A percentile compares a stretch with the other conserved stretches of the same genome.
These are phyloP conservation scores for Kryptopterus vitreolus DNA, from an alignment of 2,797 vertebrate species.

Conservation along the genomic window DNA sequence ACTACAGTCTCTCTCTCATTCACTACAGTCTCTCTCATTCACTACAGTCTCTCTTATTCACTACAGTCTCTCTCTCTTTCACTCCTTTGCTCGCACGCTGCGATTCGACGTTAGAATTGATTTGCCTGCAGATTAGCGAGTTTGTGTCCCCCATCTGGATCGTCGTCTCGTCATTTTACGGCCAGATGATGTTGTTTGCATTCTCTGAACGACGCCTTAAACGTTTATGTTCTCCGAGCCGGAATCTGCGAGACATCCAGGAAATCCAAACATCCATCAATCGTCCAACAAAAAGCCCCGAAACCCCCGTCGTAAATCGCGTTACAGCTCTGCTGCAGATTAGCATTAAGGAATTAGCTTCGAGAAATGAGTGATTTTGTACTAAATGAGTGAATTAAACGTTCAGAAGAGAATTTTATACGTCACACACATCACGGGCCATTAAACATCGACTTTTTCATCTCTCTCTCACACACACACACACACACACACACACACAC, in stretches of 20 bases:
- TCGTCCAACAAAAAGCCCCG: no score
- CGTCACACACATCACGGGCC: not conserved
- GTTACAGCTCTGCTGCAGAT: no score
- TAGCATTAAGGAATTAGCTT: no score
- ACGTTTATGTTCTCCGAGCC: not conserved
- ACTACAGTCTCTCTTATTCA: no score
- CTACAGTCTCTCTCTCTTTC: no score
- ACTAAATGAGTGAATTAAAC: not conserved
- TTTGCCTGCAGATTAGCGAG: slow-evolving; percentile 5
- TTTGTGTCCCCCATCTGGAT: slow-evolving; percentile 2
- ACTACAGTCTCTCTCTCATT: no score
- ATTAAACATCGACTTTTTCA: not conserved
- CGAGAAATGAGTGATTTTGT: no score
- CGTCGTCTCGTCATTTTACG: not conserved
- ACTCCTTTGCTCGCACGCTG: no score
- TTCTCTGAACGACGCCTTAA: not conserved
- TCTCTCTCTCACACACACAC: not conserved
- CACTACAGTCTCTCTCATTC: no score
- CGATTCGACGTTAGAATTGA: no score
- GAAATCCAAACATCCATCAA: not conserved
- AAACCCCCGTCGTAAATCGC: no score
- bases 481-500: not conserved
- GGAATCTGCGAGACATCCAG: not conserved
- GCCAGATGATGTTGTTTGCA: not conserved
- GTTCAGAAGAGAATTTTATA: not conserved